Evolutionary conservation across 2,888 invertebrate genomes (phyloP).

Genomic region (Empis stercorea): DNA sequence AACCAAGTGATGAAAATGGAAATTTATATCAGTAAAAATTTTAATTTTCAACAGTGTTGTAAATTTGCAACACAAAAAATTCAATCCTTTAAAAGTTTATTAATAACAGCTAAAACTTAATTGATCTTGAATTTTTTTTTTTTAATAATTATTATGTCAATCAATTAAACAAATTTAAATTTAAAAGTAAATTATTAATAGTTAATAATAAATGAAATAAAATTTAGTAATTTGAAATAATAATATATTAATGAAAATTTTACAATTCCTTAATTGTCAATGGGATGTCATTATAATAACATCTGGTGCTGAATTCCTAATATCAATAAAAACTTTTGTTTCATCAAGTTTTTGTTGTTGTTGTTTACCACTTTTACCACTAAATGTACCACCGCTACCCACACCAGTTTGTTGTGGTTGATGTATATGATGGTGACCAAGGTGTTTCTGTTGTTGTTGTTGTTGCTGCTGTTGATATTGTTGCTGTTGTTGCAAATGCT

Average conservation of each 20-base stretch:
- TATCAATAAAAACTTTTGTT: constrained; percentile 62
- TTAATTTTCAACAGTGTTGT: no score
- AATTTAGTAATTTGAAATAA: no score
- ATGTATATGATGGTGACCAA: constrained; percentile 1
- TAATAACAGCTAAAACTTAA: no score
- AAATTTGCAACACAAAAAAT: no score
- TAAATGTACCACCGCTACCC: constrained; percentile 7
- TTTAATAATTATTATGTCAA: no score
- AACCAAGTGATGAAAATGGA: no score
- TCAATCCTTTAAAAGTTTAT: no score
- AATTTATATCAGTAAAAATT: no score
- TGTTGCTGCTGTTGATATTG: constrained; percentile 17
- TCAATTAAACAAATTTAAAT: no score
- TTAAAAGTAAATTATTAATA: no score
- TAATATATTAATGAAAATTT: background rate
- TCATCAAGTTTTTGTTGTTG: constrained; percentile 27
- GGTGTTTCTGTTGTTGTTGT: constrained; percentile 2
- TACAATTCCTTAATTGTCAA: constrained; percentile 44
- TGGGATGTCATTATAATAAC: constrained; percentile 67
- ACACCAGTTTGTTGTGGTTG: constrained; percentile 2
- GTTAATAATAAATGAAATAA: no score
- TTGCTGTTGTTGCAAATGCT: constrained; percentile 26
- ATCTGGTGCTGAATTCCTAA: constrained; percentile 80
- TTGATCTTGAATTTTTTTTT: no score
- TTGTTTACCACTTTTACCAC: constrained; percentile 12